phyloP scores from a whole-genome alignment of 2,797 vertebrate genomes.

The Sebastes vulpes region DNA sequence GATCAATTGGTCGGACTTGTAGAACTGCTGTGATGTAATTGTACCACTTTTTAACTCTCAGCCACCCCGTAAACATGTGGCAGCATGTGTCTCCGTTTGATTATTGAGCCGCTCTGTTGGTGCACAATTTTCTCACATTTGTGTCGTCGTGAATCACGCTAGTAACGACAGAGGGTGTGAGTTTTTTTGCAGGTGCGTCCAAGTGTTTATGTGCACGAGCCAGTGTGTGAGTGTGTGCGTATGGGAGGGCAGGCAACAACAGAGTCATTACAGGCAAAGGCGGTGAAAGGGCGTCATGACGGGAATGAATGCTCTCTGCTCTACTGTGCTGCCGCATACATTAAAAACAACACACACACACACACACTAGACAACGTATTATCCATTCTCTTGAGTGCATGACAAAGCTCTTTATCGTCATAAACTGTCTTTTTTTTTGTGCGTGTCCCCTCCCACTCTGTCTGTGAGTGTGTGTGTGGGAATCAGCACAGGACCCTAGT shows the following conservation, averaged over 20 bases:
- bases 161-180: constrained; percentile 20
- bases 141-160: constrained; percentile 15
- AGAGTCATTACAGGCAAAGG: constrained; percentile 37
- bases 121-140: constrained; percentile 15
- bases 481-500: constrained; percentile 86
- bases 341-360: constrained; percentile 52
- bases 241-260: constrained; percentile 22
- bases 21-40: neutral
- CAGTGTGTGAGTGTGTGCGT: neutral
- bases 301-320: constrained; percentile 35
- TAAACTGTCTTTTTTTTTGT: constrained; percentile 70
- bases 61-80: neutral
- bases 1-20: neutral
- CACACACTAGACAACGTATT: constrained; percentile 41
- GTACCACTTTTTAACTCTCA: neutral
- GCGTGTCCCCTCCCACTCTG: constrained; percentile 38
- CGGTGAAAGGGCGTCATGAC: constrained; percentile 32
- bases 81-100: neutral
- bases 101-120: neutral
- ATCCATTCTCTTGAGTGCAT: constrained; percentile 61
- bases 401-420: constrained; percentile 78
- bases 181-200: neutral
- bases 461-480: constrained; percentile 74
- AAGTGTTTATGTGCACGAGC: neutral
- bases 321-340: constrained; percentile 60